phyloP scores from a whole-genome alignment of 2,113 vertebrate species.

The Fregata magnificens region DNA sequence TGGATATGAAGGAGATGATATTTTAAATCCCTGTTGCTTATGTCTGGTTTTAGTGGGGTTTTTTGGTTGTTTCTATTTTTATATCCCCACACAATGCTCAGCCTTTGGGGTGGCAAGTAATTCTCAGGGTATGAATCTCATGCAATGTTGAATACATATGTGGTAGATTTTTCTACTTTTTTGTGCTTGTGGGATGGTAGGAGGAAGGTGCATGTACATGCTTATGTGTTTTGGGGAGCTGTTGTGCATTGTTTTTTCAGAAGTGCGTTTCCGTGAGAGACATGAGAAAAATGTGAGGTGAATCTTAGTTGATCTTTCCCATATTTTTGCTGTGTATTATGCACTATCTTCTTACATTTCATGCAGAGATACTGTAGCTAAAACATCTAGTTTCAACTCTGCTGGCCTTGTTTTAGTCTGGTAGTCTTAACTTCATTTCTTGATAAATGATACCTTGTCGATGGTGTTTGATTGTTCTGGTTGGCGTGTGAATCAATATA shows the following conservation, averaged over 20 bases:
- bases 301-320: background rate
- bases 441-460: background rate
- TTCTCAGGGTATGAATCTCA: background rate
- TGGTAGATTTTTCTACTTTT: background rate
- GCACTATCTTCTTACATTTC: background rate
- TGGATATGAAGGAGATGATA: background rate
- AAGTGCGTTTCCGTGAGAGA: background rate
- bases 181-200: background rate
- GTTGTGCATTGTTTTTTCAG: background rate
- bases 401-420: background rate
- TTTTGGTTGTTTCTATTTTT: background rate
- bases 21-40: background rate
- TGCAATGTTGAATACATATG: background rate
- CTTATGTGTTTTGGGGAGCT: background rate
- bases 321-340: background rate
- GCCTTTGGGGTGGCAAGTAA: background rate
- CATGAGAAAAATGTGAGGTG: background rate
- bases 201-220: rapidly evolving
- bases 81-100: background rate
- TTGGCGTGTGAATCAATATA: background rate
- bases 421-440: background rate
- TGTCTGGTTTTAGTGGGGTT: background rate
- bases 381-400: background rate
- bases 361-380: background rate
- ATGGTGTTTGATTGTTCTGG: background rate